A percentile compares a stretch with the other conserved stretches of the same genome.
These are phyloP conservation scores for Myocastor coypus DNA, from an alignment of 2,113 vertebrate species.

Conservation along the genomic window DNA sequence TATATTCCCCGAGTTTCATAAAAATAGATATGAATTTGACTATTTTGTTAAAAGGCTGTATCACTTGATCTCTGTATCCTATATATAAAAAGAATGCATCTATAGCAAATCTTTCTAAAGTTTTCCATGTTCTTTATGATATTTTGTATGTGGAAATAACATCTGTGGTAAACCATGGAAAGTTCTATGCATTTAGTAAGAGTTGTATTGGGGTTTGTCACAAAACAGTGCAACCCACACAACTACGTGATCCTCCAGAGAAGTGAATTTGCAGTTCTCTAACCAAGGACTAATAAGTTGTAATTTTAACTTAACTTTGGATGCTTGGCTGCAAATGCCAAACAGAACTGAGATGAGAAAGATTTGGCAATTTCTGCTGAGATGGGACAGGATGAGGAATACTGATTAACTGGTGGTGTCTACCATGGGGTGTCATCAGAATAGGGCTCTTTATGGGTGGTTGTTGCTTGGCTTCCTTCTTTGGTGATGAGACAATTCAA, in stretches of 20 bases:
- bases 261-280: not conserved
- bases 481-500: not conserved
- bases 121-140: not conserved
- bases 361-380: not conserved
- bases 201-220: not conserved
- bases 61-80: conserved; percentile 62
- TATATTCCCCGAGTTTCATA: conserved; percentile 64
- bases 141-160: not conserved
- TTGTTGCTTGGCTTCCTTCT: not conserved
- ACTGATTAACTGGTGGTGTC: not conserved
- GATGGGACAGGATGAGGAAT: too few relatives aligned
- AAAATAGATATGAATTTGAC: conserved; percentile 77
- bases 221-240: not conserved
- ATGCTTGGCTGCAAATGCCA: not conserved
- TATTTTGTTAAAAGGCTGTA: conserved; percentile 70
- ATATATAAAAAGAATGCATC: conserved; percentile 14
- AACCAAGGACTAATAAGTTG: not conserved
- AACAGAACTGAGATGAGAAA: not conserved
- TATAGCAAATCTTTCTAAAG: not conserved
- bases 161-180: not conserved
- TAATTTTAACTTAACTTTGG: not conserved
- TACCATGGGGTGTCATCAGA: not conserved
- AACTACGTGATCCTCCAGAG: not conserved
- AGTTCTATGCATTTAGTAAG: not conserved
- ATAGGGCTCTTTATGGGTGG: not conserved